Evolutionary conservation across 2,888 invertebrate genomes (phyloP).

Genomic region (Melieria omissa): DNA sequence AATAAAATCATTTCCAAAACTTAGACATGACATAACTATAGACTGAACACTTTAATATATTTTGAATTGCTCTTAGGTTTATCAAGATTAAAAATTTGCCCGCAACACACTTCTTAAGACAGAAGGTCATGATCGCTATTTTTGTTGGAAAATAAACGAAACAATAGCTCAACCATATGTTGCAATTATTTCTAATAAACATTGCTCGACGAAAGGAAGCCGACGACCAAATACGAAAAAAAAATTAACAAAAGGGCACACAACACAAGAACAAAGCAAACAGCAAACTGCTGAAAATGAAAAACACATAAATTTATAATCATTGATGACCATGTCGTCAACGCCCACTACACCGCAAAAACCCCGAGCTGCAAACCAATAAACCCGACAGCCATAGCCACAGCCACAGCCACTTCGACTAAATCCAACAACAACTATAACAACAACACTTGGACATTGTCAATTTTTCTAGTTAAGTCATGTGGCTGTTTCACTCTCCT

Average conservation of each 20-base stretch:
- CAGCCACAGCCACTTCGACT: too few relatives aligned
- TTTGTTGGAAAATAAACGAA: neutral
- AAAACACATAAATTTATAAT: conserved; percentile 52
- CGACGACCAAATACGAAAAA: conserved; percentile 33
- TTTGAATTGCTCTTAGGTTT: conserved; percentile 5
- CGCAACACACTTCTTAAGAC: neutral
- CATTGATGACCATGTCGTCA: conserved; percentile 48
- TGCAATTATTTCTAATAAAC: conserved; percentile 49
- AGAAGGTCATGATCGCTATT: conserved; percentile 18
- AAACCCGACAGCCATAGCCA: too few relatives aligned
- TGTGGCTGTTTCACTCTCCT: conserved; percentile 18
- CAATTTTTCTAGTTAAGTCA: conserved; percentile 40
- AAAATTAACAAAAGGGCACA: conserved; percentile 36
- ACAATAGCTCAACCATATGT: conserved; percentile 49
- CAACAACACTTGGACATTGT: conserved; percentile 22
- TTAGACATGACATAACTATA: too few relatives aligned
- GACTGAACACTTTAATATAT: too few relatives aligned
- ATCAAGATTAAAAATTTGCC: conserved; percentile 11
- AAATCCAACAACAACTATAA: conserved; percentile 13
- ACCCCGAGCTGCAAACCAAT: neutral
- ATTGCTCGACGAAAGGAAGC: conserved; percentile 11
- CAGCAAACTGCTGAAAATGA: conserved; percentile 12
- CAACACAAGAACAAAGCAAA: conserved; percentile 39
- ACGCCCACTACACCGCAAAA: conserved; percentile 54
- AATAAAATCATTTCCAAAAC: too few relatives aligned